Base-by-base conservation (phyloP, 2,888 invertebrate genomes). In the Mylabris sibirica region DNA sequence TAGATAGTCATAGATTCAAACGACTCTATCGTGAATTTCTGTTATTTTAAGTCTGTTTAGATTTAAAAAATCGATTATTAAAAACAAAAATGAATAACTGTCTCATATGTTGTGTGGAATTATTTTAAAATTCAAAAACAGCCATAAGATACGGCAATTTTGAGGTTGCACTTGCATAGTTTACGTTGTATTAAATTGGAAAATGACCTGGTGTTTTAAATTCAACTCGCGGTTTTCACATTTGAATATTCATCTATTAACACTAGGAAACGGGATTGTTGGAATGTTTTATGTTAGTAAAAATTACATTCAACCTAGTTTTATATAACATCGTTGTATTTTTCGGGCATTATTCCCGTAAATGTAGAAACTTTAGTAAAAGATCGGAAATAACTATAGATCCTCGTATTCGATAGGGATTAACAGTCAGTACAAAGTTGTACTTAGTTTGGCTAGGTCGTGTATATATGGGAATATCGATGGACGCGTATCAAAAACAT, bases 361-460 rank as follows among this genome's bases (percentile, higher is more conserved):
- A 6, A 6, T 30, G 61, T 24, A 57, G 61, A 53, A 68, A 64
- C 57, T 57, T 30, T 57, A 24, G 24, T 24, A 59, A 38, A 34
- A 60, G 17, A 22, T n/a, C 26, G 59, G 30, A 44, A 30, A 44
- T 60, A 63, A 60, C 59, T 59, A 60, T 38, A 59, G 62, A 41
- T 59, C 34, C 53, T 12, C 12, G n/a, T n/a, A 12, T 44, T 17
- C 5, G 44, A 17, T 38, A n/a, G n/a, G n/a, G 38, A 11, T 20
- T 3, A 20, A 5, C 8, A 4, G 67, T 62, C 64, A 70, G 59
- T 67, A n/a, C 30, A 63, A 66, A 67, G 69, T 38, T 71, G 60
- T 61, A 53, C 24, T 12, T 63, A 49, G 64, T 72, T 70, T 35
- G 61, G 64, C 66, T 68, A 72, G 72, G 72, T 72, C 72, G 70